Conservation (phyloP, 2,888 invertebrate species). For the Smittia aterrima region DNA sequence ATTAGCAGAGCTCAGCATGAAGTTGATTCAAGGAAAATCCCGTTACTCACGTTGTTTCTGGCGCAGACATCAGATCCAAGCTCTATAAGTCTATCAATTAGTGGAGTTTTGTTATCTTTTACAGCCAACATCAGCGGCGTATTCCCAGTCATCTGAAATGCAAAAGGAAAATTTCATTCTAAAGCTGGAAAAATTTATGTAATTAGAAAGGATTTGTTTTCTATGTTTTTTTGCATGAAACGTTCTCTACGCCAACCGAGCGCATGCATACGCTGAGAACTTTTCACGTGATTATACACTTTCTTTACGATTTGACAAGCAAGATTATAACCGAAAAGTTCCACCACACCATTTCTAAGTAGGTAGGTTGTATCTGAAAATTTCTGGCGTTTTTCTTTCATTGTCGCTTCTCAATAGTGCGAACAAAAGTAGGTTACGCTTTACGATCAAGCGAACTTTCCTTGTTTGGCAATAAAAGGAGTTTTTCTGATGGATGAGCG, state of each 20-base stretch:
- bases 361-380: too few relatives aligned
- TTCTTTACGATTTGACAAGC: slow-evolving; percentile 32
- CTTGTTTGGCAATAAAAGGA: too few relatives aligned
- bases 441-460: not conserved
- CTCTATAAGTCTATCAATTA: slow-evolving; percentile 89
- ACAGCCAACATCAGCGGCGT: slow-evolving; percentile 95
- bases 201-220: slow-evolving; percentile 23
- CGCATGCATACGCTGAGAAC: too few relatives aligned
- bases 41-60: slow-evolving; percentile 79
- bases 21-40: too few relatives aligned
- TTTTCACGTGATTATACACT: slow-evolving; percentile 39
- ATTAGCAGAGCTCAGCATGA: not conserved
- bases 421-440: slow-evolving; percentile 3
- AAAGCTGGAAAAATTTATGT: slow-evolving; percentile 29
- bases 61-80: slow-evolving; percentile 89
- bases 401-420: not conserved
- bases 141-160: slow-evolving; percentile 83
- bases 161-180: slow-evolving; percentile 36
- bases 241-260: too few relatives aligned
- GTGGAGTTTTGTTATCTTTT: slow-evolving; percentile 87
- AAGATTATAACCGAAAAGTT: slow-evolving; percentile 26
- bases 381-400: too few relatives aligned
- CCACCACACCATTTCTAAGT: too few relatives aligned
- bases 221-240: not conserved
- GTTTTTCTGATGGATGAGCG: too few relatives aligned